Evolutionary conservation across 2,888 invertebrate genomes (phyloP).

Genomic region (Tenthredo scrophulariae): DNA sequence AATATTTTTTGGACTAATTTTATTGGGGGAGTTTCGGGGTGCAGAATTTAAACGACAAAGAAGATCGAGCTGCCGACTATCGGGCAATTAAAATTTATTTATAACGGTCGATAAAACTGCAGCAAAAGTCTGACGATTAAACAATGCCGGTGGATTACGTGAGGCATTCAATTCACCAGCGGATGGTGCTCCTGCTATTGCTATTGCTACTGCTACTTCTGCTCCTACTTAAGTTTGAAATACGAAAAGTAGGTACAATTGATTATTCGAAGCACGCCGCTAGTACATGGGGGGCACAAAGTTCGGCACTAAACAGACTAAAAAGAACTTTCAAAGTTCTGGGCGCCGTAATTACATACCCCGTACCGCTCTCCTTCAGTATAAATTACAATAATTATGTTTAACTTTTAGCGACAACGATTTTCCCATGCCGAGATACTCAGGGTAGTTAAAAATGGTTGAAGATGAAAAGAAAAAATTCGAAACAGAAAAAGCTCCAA

Average conservation of each 20-base stretch:
- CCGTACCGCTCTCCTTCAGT: slow-evolving; percentile 3
- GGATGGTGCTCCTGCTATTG: background rate
- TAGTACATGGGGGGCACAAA: slow-evolving; percentile 27
- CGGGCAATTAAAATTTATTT: slow-evolving; percentile 11
- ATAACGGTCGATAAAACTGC: background rate
- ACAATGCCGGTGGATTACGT: slow-evolving; percentile 16
- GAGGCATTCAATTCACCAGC: background rate
- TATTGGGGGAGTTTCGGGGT: background rate
- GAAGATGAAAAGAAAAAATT: background rate
- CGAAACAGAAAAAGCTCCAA: background rate
- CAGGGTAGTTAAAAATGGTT: background rate
- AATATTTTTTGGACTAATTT: background rate
- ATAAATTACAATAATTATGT: slow-evolving; percentile 54
- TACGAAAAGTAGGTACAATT: slow-evolving; percentile 37
- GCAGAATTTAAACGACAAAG: background rate
- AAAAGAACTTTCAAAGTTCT: slow-evolving; percentile 39
- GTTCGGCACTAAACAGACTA: slow-evolving; percentile 43
- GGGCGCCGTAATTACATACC: slow-evolving; percentile 25
- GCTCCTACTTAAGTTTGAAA: background rate
- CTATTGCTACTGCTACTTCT: background rate
- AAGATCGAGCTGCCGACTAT: background rate
- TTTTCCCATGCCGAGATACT: background rate
- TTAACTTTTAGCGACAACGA: slow-evolving; percentile 31
- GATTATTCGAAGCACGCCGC: slow-evolving; percentile 46
- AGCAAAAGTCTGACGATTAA: slow-evolving; percentile 13